These are phyloP conservation scores for Dicyrtoma fusca DNA, from an alignment of 2,888 invertebrate species.

Conservation along the genomic window DNA sequence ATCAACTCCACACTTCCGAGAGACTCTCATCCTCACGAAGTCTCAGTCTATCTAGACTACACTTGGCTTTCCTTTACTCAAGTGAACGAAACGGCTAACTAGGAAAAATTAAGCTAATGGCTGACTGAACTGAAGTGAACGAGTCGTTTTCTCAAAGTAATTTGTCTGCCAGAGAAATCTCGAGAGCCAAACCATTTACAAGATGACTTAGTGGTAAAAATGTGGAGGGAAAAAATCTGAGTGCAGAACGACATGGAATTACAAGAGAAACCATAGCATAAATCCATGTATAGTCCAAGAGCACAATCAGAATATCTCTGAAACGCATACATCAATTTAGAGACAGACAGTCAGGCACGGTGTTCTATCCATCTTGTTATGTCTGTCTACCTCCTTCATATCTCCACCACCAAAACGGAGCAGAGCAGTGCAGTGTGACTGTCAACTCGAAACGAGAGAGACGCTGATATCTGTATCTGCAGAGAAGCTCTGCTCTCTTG, in stretches of 20 bases:
- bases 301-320: too few relatives aligned
- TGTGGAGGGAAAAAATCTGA: background rate
- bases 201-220: constrained; percentile 22
- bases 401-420: background rate
- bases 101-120: constrained; percentile 33
- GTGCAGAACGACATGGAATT: background rate
- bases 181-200: constrained; percentile 17
- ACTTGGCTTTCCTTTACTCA: background rate
- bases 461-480: background rate
- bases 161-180: constrained; percentile 20
- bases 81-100: constrained; percentile 24
- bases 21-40: too few relatives aligned
- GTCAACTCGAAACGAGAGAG: background rate
- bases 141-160: background rate
- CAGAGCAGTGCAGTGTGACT: background rate
- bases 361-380: too few relatives aligned
- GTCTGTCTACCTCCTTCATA: too few relatives aligned
- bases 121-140: constrained; percentile 2
- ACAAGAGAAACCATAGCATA: background rate
- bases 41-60: too few relatives aligned
- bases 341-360: too few relatives aligned
- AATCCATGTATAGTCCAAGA: too few relatives aligned
- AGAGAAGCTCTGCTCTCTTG: background rate
- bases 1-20: too few relatives aligned
- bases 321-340: too few relatives aligned